Percentiles rank a stretch among this genome's conserved stretches.
phyloP scores from a whole-genome alignment of 2,113 vertebrate genomes.

The Oostethus manadensis region DNA sequence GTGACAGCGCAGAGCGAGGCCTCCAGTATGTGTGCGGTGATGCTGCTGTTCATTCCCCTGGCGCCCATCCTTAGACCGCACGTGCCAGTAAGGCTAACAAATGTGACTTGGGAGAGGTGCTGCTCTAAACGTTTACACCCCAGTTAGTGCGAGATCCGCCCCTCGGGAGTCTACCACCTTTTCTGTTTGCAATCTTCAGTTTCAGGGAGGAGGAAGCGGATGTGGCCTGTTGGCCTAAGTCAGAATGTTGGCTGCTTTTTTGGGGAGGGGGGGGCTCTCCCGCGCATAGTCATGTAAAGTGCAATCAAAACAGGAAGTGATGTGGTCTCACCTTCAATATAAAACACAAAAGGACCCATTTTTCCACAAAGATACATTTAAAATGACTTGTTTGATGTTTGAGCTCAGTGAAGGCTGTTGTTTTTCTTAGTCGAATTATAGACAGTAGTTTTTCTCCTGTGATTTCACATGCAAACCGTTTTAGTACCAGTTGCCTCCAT shows the following conservation, averaged over 20 bases:
- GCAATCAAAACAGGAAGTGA: slow-evolving; percentile 23
- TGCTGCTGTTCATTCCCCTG: slow-evolving; percentile 19
- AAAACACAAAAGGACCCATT: slow-evolving; percentile 3
- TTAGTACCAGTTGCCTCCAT: too few species aligned
- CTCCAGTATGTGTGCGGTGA: background rate
- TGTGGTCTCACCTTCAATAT: slow-evolving; percentile 26
- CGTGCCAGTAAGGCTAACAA: slow-evolving; percentile 35
- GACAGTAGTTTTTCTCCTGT: too few species aligned
- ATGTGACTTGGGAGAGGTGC: slow-evolving; percentile 41
- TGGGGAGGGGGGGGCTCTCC: slow-evolving; percentile 51
- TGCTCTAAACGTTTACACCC: slow-evolving; percentile 42
- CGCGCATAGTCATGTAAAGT: slow-evolving; percentile 33
- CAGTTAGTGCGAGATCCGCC: slow-evolving; percentile 29
- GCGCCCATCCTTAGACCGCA: slow-evolving; percentile 28
- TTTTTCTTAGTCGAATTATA: too few species aligned
- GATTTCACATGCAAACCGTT: too few species aligned
- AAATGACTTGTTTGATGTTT: too few species aligned
- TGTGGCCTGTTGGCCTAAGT: slow-evolving; percentile 63
- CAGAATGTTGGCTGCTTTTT: slow-evolving; percentile 57
- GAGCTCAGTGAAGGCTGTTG: too few species aligned
- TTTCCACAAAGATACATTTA: too few species aligned
- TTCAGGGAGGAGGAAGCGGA: slow-evolving; percentile 44
- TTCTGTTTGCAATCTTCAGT: slow-evolving; percentile 13
- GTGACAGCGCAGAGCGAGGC: slow-evolving; percentile 13
- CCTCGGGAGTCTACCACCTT: slow-evolving; percentile 32